These are phyloP conservation scores for Drosophila crucigera DNA, from an alignment of 2,888 invertebrate genomes.

Conservation along the genomic window DNA sequence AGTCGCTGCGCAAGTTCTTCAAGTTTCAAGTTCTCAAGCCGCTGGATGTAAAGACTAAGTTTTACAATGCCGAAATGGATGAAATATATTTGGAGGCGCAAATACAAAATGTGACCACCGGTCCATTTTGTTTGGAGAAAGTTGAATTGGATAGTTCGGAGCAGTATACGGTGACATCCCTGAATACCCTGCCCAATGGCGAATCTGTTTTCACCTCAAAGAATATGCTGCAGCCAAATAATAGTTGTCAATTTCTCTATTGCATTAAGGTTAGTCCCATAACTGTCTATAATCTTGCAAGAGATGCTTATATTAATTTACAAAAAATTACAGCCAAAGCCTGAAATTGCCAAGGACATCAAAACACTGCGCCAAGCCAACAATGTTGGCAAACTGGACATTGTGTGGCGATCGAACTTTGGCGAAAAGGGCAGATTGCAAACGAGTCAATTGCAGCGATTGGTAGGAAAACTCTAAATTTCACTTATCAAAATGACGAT, in stretches of 20 bases:
- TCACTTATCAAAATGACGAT: background rate
- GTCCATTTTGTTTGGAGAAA: slow-evolving; percentile 97
- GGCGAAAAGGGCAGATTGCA: slow-evolving; percentile 98
- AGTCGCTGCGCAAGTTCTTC: slow-evolving; percentile 98
- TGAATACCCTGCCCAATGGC: slow-evolving; percentile 89
- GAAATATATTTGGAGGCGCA: slow-evolving; percentile 91
- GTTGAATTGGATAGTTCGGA: slow-evolving; percentile 97
- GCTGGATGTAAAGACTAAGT: slow-evolving; percentile 98
- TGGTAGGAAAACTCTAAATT: slow-evolving; percentile 86
- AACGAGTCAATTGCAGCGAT: slow-evolving; percentile 96
- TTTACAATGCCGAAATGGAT: slow-evolving; percentile 96
- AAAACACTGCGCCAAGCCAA: slow-evolving; percentile 93
- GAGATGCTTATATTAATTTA: background rate
- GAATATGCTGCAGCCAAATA: slow-evolving; percentile 93
- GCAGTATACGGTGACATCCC: slow-evolving; percentile 92
- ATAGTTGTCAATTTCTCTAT: slow-evolving; percentile 97
- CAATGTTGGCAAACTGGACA: slow-evolving; percentile 98
- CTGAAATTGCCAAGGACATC: slow-evolving; percentile 90
- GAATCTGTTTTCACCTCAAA: slow-evolving; percentile 92
- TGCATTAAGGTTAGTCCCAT: slow-evolving; percentile 88
- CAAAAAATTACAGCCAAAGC: slow-evolving; percentile 87
- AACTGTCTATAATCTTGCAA: background rate
- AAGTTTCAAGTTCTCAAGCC: slow-evolving; percentile 99
- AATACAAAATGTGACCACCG: slow-evolving; percentile 97
- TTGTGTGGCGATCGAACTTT: slow-evolving; percentile 98